phyloP scores from a whole-genome alignment of 2,113 vertebrate genomes.

The Brienomyrus longianalis region DNA sequence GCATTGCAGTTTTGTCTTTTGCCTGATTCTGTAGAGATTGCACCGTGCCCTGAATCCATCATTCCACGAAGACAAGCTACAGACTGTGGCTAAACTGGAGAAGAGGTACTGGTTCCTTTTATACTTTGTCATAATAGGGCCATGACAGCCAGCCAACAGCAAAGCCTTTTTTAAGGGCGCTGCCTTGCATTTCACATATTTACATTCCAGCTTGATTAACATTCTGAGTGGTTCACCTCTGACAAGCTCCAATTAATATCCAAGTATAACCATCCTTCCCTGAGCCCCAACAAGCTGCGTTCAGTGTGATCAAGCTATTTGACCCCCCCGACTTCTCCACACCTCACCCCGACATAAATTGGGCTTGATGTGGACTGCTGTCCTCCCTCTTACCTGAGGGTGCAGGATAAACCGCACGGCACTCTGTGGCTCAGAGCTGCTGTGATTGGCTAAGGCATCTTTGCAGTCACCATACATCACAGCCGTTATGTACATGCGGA shows the following conservation, averaged over 20 bases:
- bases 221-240: neutral
- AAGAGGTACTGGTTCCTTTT: conserved; percentile 69
- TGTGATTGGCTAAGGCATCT: neutral
- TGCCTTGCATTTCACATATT: neutral
- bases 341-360: neutral
- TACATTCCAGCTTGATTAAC: neutral
- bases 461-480: neutral
- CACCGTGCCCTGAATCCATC: conserved; percentile 87
- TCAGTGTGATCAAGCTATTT: neutral
- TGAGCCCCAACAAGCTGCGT: neutral
- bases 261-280: neutral
- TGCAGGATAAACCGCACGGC: neutral
- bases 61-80: conserved; percentile 78
- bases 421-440: neutral
- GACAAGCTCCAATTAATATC: neutral
- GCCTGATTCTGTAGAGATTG: conserved; percentile 69
- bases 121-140: neutral
- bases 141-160: neutral
- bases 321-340: neutral
- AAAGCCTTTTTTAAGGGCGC: neutral
- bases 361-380: neutral
- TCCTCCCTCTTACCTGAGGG: neutral
- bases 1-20: conserved; percentile 26
- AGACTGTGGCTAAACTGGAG: conserved; percentile 71
- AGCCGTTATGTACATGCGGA: neutral